Base-by-base conservation (phyloP, 2,888 invertebrate species). In the Nipponacmea schrenckii region DNA sequence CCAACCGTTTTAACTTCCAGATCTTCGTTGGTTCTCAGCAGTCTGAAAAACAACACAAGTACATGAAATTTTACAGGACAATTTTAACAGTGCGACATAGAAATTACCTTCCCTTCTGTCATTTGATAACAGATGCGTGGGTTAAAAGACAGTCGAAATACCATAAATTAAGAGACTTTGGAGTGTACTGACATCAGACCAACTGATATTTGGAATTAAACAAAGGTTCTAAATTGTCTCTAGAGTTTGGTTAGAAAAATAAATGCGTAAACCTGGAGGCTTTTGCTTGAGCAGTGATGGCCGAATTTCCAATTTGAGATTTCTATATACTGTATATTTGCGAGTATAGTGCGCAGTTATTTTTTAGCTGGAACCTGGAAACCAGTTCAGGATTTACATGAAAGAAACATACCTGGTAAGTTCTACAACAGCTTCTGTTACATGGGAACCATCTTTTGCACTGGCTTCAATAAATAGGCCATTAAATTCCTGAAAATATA, bases 401-500 rank as follows among this genome's bases (percentile, higher is more conserved):
- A 39, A 39, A 39, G 27, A 48, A 44, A 14, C 71, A 68, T 79
- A 88, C 88, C 89, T 86, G 50, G 88, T 81, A n/a, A 89, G 79
- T 74, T 89, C 89, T n/a, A 82, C 82, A 44, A 88, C 85, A n/a
- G 86, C 83, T 64, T 88, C 88, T 10, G 73, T 70, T 17, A 89
- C 82, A 71, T 89, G 85, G 7, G 77, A 77, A 7, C 88, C 88
- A 67, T 86, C 85, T 72, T 88, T 88, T 20, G 89, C 89, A 79
- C 89, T 89, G 4, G 88, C 86, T 77, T 89, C 89, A 56, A 89
- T 88, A 75, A 89, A 89, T 31, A 88, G 76, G 7, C 85, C 84
- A 62, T 84, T 81, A 69, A 82, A 84, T 69, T 87, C 86, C 88
- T 88, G 74, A 17, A 80, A 80, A 20, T 70, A 68, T 67, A 74